Base-by-base conservation (phyloP, 2,113 vertebrate species). In the Xiphophorus couchianus region DNA sequence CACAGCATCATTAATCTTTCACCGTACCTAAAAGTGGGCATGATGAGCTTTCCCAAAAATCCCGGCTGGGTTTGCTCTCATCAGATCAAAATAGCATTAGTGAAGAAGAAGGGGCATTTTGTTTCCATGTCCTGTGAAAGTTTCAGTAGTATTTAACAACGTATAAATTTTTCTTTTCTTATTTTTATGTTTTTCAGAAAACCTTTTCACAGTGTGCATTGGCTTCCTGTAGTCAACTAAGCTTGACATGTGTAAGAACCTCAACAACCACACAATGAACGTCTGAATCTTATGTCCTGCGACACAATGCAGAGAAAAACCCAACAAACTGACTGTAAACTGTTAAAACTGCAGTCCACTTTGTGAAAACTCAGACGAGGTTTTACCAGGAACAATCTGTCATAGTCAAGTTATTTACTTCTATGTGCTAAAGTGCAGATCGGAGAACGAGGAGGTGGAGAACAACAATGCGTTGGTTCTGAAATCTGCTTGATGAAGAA, bases 171-270 rank as follows among this genome's bases (percentile, higher is more conserved):
- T 37, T 37, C 10, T 37, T 37, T 37, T 42, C 39, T 14, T 14
- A 15, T 42, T 42, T 42, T 42, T 1, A 42, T 12, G 39, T 15
- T 19, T 48, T 7, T 48, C 17, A 19, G 17, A 48, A 48, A 48
- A 17, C 44, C 5, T 48, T 48, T 19, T 4, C 42, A 17, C 13
- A 39, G 37, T 39, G 10, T 39, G 37, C 3, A 39, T 39, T 42
- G 39, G 13, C 44, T 48, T 48, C 44, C 44, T 48, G 44, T 48
- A 6, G 44, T 48, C 44, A 0, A 19, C 44, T 48, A 5, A 17
- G 5, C 44, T 17, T 58, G 22, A 60, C 33, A 30, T 62, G 69
- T 74, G 44, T 78, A 82, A 84, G 29, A 64, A 73, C 69, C 74
- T 44, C 73, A 76, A 73, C 60, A 28, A 72, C 71, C 78, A 51